Evolutionary conservation across 2,797 vertebrate species (phyloP), one percentile per base, ranked within the genome.

Genomic region (Petrocephalus schoutedeni): DNA sequence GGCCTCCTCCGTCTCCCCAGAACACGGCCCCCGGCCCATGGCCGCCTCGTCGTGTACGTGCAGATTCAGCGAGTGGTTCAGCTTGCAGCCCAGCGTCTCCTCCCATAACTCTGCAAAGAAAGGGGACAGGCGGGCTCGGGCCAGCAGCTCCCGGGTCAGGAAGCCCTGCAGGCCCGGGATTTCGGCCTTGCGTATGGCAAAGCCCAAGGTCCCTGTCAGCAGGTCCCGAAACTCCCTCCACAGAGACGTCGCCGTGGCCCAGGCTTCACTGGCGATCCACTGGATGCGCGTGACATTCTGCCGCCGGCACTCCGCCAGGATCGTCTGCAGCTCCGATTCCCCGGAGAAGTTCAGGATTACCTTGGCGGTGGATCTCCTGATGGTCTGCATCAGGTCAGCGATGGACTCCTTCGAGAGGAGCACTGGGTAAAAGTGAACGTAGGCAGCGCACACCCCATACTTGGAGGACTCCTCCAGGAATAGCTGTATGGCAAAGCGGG

Each of bases 261-360:
- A 97, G 2, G 95, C 95, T 89, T 97, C 96, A 8, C 95, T 96
- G 0, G 95, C 95, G 16, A 96, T 94, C 95, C 96, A 96, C 1
- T 96, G 96, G 88, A 94, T 91, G 57, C 92, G 92, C 0, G 93
- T 95, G 16, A 97, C 88, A 85, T 97, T 96, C 51, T 91, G 92
- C 14, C 49, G 89, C 16, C 89, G 89, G 19, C 96, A 87, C 88
- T 95, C 96, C 89, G 92, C 92, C 10, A 96, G 91, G 74, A 97
- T 95, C 3, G 90, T 90, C 21, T 92, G 92, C 45, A 97, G 93
- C 53, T 97, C 95, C 1, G 94, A 93, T 59, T 97, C 96, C 45
- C 93, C 93, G 5, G 94, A 94, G 41, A 96, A 96, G 54, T 95
- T 95, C 36, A 97, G 91, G 87, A 96, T 92, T 12, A 97, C 93